These are phyloP conservation scores for Hoplodrina ambigua DNA, from an alignment of 2,888 invertebrate genomes.

Conservation along the genomic window DNA sequence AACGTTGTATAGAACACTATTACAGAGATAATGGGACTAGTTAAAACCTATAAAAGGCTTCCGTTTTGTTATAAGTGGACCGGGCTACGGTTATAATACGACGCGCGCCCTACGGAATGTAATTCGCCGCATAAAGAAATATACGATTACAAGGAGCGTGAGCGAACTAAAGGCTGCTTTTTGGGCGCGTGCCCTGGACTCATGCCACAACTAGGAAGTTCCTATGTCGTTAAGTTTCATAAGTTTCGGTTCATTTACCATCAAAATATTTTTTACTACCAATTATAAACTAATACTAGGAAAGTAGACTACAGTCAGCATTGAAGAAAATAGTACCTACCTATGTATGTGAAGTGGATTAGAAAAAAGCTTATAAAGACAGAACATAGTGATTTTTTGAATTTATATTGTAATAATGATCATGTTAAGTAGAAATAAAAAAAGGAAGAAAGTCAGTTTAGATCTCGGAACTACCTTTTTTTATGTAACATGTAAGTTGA, in stretches of 20 bases:
- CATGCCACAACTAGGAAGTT: background rate
- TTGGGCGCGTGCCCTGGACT: background rate
- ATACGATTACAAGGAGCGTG: background rate
- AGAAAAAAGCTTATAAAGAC: constrained; percentile 23
- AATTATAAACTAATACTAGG: background rate
- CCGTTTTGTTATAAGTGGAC: too few relatives aligned
- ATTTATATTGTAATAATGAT: constrained; percentile 10
- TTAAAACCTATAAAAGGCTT: background rate
- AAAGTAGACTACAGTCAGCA: background rate
- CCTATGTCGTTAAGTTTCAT: background rate
- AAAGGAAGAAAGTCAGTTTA: constrained; percentile 7
- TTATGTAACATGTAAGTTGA: too few relatives aligned
- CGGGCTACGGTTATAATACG: background rate
- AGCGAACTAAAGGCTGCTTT: too few relatives aligned
- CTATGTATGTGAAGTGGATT: constrained; percentile 5
- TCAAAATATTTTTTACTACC: background rate
- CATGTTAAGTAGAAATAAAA: background rate
- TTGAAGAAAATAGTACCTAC: background rate
- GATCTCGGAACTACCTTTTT: constrained; percentile 1
- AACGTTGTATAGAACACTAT: constrained; percentile 20
- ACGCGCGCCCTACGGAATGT: background rate
- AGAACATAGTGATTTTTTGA: constrained; percentile 34
- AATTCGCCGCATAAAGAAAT: background rate
- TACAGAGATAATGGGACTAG: background rate
- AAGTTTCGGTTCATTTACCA: background rate